Base-by-base conservation (phyloP, 2,888 invertebrate genomes). In the Drosophila stalkeri region DNA sequence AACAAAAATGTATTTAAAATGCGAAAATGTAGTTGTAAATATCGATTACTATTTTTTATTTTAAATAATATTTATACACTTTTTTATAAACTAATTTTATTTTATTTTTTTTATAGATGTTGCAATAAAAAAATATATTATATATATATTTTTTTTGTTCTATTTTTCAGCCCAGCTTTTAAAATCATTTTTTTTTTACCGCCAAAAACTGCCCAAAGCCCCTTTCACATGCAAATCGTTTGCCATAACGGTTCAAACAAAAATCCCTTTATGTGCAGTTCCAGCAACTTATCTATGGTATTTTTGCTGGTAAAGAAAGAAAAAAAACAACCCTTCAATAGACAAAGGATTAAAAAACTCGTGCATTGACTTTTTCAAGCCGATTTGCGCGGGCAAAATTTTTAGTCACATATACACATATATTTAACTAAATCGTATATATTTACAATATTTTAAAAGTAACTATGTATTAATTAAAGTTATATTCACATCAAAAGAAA, bases 211-310 rank as follows among this genome's bases (percentile, higher is more conserved):
- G 59, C 3, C 20, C 16, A 59, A 70, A 74, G 33, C 41, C 41
- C 44, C 73, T 74, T 82, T 81, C 51, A 72, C 56, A 85, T 85
- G 80, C 65, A 83, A 83, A 82, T 68, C 20, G 4, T 14, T 46
- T 27, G 57, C 18, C 31, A 62, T 47, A 68, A 62, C 33, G 52
- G 57, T 37, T 1, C 54, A 12, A 51, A 12, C 31, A 18, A 43
- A 72, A 80, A 74, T 73, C 73, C 66, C 35, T 57, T 72, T 65
- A 72, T 63, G 64, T 54, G 62, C 14, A 62, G 63, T 46, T 80
- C 63, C 71, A 57, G 57, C 33, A 23, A 47, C 55, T 69, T 73
- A 80, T 84, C 71, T 73, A 62, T 61, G 55, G 16, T 14, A 44
- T 46, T 54, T 46, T 20, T 44, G 55, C 43, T 44, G 39, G 18